Base-by-base conservation (phyloP, 2,113 vertebrate genomes). In the Serilophus lunatus region DNA sequence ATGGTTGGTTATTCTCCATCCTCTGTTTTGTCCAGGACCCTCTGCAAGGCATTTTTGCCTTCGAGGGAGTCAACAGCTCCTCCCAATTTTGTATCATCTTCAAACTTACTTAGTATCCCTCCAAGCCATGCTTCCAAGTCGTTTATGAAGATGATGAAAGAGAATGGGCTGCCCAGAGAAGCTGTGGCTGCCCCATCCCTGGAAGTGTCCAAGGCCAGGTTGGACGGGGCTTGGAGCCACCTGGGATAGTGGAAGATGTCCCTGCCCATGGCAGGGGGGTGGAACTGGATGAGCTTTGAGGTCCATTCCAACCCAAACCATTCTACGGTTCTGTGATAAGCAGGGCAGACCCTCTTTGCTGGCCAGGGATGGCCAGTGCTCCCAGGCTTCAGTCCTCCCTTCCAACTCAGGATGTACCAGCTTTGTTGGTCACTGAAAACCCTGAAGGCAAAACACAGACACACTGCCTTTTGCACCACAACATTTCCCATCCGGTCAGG, bases 361-460 rank as follows among this genome's bases (percentile, higher is more conserved):
- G 31, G 15, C 24, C 31, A 33, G 59, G 72, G 28, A 24, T 9
- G n/a, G n/a, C 17, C 45, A 26, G 53, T 2, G 5, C 42, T 7
- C 18, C 17, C 3, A 1, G 10, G 29, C 18, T 36, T 64, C 10
- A 0, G 44, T 28, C 18, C 54, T 54, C 82, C 42, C 57, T 51
- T 23, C n/a, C 45, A 11, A 16, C 31, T 33, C 0, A 5, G 20
- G 60, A 12, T 1, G 2, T 6, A 10, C 35, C 57, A 24, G 45
- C 68, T 57, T 15, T 22, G 51, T 38, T 3, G n/a, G 12, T 1
- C 22, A 4, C 1, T 5, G 45, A 38, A 70, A 61, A 17, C 28
- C 23, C 47, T 0, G 0, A 17, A 0, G 4, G 3, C 16, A 28
- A 16, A 29, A 26, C 1, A 0, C 2, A 0, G 40, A 4, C 20